Evolutionary conservation across 2,888 invertebrate species (phyloP), one percentile per base, ranked within the genome.

Genomic region (Drosophila ezoana): DNA sequence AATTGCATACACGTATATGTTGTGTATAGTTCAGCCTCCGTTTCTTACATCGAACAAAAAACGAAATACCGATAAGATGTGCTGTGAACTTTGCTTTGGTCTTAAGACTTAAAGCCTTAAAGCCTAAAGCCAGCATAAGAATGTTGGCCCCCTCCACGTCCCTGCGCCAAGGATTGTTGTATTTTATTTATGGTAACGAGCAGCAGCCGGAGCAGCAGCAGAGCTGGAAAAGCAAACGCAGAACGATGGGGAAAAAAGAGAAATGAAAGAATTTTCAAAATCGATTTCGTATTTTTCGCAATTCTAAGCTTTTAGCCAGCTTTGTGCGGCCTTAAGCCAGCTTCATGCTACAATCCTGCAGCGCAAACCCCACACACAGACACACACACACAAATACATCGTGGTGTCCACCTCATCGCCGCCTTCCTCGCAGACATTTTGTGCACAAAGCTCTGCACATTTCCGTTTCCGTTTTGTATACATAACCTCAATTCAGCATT

Each of bases 401-500:
- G 28, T 66, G 37, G 20, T 62, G 54, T 68, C 57, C 68, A 66
- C 41, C 61, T 58, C 57, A 13, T 41, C 35, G 54, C 61, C 37
- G 51, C 45, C 61, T 58, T 52, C 37, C 49, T 13, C 54, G 64
- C 73, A 87, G 85, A 87, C 87, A 83, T 89, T 89, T 87, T 81
- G 89, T 84, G 87, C 75, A 76, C 89, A 82, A 89, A 82, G 84
- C 78, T 72, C 82, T 85, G 79, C 89, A 83, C 89, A 87, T 88
- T 86, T 79, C 87, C 89, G 89, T 85, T 89, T 85, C 84, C 90
- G 84, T 83, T 89, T 85, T 89, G 89, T 90, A 79, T 89, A 90
- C 88, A 87, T 90, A 89, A 89, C 89, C 89, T 89, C 88, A 90
- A 89, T 89, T 87, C 85, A 78, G 76, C 76, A 79, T 88, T 88